Evolutionary conservation across 2,888 invertebrate species (phyloP).

Genomic region (Diachrysia chrysitis): DNA sequence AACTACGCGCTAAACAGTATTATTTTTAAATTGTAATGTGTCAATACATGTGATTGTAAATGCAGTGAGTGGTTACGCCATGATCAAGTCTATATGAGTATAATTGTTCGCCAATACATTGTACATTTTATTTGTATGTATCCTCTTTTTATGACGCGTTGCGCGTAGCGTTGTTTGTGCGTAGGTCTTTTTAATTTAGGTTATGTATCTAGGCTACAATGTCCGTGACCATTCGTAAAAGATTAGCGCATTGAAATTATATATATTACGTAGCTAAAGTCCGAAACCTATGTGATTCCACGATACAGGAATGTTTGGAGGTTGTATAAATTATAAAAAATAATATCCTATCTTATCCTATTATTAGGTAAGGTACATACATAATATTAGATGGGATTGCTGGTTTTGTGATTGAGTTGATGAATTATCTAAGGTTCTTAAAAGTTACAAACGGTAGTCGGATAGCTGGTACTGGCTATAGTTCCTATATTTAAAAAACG

Average conservation of each 20-base stretch:
- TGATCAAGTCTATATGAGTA: constrained; percentile 24
- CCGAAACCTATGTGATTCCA: neutral
- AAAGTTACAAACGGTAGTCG: neutral
- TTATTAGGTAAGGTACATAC: too few species aligned
- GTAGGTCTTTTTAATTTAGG: neutral
- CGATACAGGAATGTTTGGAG: neutral
- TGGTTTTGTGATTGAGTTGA: neutral
- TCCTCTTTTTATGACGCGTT: constrained; percentile 5
- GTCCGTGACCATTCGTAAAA: neutral
- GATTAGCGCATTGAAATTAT: neutral
- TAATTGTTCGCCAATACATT: constrained; percentile 36
- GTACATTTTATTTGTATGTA: constrained; percentile 10
- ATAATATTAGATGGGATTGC: too few species aligned
- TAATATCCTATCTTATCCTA: neutral
- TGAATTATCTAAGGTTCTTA: neutral
- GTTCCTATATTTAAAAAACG: too few species aligned
- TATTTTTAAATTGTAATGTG: constrained; percentile 18
- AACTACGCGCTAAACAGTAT: constrained; percentile 10
- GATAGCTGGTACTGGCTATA: neutral
- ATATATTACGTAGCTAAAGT: neutral
- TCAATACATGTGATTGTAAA: constrained; percentile 36
- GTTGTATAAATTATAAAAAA: neutral
- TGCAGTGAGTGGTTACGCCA: constrained; percentile 24
- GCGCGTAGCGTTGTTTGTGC: neutral
- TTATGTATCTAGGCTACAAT: constrained; percentile 1